Conservation (phyloP, 2,113 vertebrate species). For the Mesembrinibis cayennensis region DNA sequence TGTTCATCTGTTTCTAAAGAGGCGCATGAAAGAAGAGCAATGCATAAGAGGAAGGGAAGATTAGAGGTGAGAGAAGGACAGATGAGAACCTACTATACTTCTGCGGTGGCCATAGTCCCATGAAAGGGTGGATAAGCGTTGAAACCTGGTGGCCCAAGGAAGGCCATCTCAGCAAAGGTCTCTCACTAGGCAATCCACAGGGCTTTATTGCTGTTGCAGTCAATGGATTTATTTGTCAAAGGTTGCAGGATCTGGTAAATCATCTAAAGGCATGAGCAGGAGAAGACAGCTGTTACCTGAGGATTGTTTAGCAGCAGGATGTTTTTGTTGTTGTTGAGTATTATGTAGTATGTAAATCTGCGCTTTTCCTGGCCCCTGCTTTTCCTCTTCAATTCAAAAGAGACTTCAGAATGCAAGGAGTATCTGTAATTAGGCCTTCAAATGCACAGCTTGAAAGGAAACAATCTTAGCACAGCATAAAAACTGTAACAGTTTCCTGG, state of each 20-base stretch:
- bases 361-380: background rate
- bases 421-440: slow-evolving; percentile 10
- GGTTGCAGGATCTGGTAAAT: background rate
- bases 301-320: background rate
- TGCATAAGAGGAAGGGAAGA: background rate
- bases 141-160: background rate
- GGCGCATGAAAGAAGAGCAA: rapidly evolving
- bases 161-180: background rate
- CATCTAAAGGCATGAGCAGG: background rate
- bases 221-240: background rate
- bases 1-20: background rate
- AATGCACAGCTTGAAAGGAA: slow-evolving; percentile 17
- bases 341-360: background rate
- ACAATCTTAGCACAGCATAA: background rate
- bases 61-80: background rate
- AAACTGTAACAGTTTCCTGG: background rate
- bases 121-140: background rate
- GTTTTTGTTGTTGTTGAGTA: background rate
- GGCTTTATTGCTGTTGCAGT: background rate
- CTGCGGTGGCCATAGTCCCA: background rate
- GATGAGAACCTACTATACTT: background rate
- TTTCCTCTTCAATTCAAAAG: background rate
- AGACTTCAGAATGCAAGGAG: background rate
- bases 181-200: background rate
- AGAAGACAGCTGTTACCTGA: background rate